Percentiles rank a stretch among this genome's conserved stretches.
Evolutionary conservation across 1,140 invertebrate species (phyloP).

Genomic region (Aphaenogaster rudis): DNA sequence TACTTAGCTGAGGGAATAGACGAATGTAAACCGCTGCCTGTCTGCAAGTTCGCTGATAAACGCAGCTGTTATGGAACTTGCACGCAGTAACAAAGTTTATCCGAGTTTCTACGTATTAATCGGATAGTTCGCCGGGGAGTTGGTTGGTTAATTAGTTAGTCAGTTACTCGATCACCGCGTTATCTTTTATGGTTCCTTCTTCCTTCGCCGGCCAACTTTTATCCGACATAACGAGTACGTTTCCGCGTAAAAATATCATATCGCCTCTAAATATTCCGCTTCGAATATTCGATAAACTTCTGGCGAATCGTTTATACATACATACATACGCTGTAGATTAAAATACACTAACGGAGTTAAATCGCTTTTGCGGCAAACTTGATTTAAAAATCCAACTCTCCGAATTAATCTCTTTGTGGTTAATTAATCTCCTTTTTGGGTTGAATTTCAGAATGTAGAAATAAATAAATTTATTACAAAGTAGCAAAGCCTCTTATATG

Average conservation of each 20-base stretch:
- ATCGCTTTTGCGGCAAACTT: constrained; percentile 32
- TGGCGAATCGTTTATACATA: constrained; percentile 16
- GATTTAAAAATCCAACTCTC: background rate
- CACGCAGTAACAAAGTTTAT: constrained; percentile 60
- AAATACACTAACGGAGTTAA: constrained; percentile 31
- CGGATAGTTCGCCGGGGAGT: constrained; percentile 58
- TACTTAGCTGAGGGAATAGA: constrained; percentile 57
- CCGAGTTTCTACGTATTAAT: constrained; percentile 64
- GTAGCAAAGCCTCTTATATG: background rate
- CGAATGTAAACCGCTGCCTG: constrained; percentile 57
- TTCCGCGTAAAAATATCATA: constrained; percentile 57
- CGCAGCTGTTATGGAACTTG: constrained; percentile 62
- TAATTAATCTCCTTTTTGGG: background rate
- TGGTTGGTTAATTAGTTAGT: constrained; percentile 59
- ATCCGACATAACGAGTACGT: constrained; percentile 38
- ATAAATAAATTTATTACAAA: constrained; percentile 31
- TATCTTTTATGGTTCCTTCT: constrained; percentile 58
- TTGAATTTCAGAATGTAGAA: background rate
- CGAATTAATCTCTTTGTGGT: constrained; percentile 17
- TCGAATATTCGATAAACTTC: constrained; percentile 43
- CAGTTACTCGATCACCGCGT: constrained; percentile 59
- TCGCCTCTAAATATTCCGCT: constrained; percentile 39
- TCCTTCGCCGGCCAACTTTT: constrained; percentile 51
- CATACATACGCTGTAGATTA: constrained; percentile 2
- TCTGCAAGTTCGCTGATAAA: constrained; percentile 65